Base-by-base conservation (phyloP, 1,140 invertebrate species). In the Brachionus rubens region DNA sequence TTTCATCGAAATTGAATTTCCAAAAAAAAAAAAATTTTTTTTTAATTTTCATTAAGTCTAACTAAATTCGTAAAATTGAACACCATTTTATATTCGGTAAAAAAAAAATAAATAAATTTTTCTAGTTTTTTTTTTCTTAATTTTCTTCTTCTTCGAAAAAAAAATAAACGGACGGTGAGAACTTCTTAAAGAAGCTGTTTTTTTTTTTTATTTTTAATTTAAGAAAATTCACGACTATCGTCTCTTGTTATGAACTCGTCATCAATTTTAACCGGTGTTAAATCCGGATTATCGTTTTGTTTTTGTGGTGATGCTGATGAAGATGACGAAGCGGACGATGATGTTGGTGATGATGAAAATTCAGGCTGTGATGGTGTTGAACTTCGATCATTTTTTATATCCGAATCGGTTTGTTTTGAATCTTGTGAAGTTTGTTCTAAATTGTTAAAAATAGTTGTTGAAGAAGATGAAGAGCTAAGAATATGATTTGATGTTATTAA, bases 91-190 rank as follows among this genome's bases (percentile, higher is more conserved):
- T n/a, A n/a, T n/a, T n/a, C n/a, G n/a, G n/a, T n/a, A 36, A 59
- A 59, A 52, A 59, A 48, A 48, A n/a, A 48, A 16, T 19, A 41
- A 19, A 16, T 59, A 59, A 40, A 36, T 36, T 36, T 36, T 3
- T 36, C 9, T 3, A 5, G 3, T 5, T 36, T 36, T 36, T 36
- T 36, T 36, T 36, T 5, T 36, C 9, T 36, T 36, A 36, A 5
- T 36, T 9, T 36, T 36, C 33, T 36, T 36, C 33, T 36, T 36
- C 54, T 59, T 59, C 54, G 10, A 36, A 59, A 59, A 40, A 33
- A 36, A 16, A 59, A 33, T 59, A 59, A 59, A 59, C 54, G 54
- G 54, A 59, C 54, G 54, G 54, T 59, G 54, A 59, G 19, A 16
- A 59, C 1, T 19, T 36, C 19, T 36, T 36, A 59, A 36, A 7